Evolutionary conservation across 2,113 vertebrate genomes (phyloP), one percentile per base, ranked within the genome.

Genomic region (Engystomops pustulosus): DNA sequence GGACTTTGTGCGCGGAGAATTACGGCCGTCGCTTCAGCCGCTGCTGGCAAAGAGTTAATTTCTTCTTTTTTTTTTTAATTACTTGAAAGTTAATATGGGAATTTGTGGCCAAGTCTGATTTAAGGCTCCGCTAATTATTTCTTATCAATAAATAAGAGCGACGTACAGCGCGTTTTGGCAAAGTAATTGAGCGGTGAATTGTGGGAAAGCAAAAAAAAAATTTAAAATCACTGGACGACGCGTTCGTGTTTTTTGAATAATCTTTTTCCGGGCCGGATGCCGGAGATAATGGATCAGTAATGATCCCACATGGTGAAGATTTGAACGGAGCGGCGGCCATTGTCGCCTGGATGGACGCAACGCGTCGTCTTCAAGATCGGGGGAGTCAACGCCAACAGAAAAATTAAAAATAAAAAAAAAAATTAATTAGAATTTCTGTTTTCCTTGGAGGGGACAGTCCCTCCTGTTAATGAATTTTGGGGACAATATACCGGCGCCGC

Each of bases 221-320:
- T n/a, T n/a, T n/a, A n/a, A n/a, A 92, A 95, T 89, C 90, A 92
- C 91, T 94, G 93, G 94, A 94, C 94, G 95, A 95, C 93, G 93
- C 95, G 94, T 94, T 96, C 95, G 95, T 95, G 94, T 96, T 96
- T 95, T 92, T 91, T n/a, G 96, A 97, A 95, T 95, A 90, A 90
- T 92, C 91, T 30, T 96, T 97, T 95, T 93, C 95, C 92, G 93
- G 95, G 88, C 93, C 90, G 89, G 94, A 95, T 95, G 94, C 92
- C 94, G 92, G 95, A 95, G 94, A 97, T 96, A 96, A 95, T 96
- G 95, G 95, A 95, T 95, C 90, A 74, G 93, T 95, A 95, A 96
- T 95, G 96, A 95, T 94, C 93, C 93, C 92, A 94, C 95, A 95
- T 96, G 96, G 95, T 96, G 93, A 93, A 94, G 93, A 94, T 93